Base-by-base conservation (phyloP, 2,113 vertebrate genomes). In the Lontra canadensis region DNA sequence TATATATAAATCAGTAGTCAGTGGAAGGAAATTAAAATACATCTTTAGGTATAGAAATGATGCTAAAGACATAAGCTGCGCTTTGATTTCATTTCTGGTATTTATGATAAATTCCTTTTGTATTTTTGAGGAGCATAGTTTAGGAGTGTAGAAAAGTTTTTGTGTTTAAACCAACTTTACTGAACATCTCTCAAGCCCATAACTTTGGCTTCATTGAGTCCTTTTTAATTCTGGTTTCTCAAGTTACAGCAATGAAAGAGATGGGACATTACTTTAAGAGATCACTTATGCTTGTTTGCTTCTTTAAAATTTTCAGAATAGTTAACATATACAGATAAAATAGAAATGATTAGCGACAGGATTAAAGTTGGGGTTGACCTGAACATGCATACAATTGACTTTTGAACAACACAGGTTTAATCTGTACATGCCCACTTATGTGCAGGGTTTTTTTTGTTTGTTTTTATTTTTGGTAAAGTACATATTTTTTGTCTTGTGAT, bases 261-360 rank as follows among this genome's bases (percentile, higher is more conserved):
- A 42, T 57, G 21, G 10, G 14, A 76, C 55, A 13, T 86, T 87
- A 79, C 78, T 93, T 87, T 29, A 79, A 87, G 94, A 95, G 36
- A 84, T 82, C 71, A 55, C 7, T 44, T 44, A 78, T 42, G 44
- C 63, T 74, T 76, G 10, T 13, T 4, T 57, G 11, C 3, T 90
- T 34, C 65, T 94, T 90, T 57, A 95, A 79, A 57, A 57, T n/a
- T 93, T 95, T 90, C n/a, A 59, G 21, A 59, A 26, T 88, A 69
- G 3, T 88, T 47, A 26, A 55, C 25, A 20, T 81, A 85, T 11
- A 78, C 59, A 91, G 55, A 63, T 80, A 85, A 39, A 49, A 69
- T 93, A 42, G 21, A 89, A 63, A 65, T 49, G 18, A 67, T 83
- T 57, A 49, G 49, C 65, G 82, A 91, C 44, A 59, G 26, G 23